Percentiles rank a stretch among this genome's conserved stretches.
These are phyloP conservation scores for Agonum fuliginosum DNA, from an alignment of 2,888 invertebrate genomes.

Conservation along the genomic window DNA sequence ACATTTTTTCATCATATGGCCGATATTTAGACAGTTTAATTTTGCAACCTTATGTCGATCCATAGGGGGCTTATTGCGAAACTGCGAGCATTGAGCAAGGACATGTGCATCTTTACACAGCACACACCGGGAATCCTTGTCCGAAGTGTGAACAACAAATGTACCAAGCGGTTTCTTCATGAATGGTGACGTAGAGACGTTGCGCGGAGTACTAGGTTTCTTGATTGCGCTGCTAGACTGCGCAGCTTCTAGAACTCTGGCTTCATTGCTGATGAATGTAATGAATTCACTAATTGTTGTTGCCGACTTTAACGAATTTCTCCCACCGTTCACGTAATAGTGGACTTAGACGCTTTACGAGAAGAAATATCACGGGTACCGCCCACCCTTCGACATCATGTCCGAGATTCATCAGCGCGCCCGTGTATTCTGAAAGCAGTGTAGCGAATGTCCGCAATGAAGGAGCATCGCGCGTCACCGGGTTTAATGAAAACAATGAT, in stretches of 20 bases:
- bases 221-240: background rate
- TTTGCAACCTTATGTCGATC: too few relatives aligned
- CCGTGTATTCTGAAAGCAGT: background rate
- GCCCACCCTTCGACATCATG: conserved; percentile 5
- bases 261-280: background rate
- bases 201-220: background rate
- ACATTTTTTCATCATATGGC: too few relatives aligned
- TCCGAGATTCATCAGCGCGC: background rate
- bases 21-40: too few relatives aligned
- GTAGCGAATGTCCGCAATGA: too few relatives aligned
- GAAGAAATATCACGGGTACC: background rate
- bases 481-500: too few relatives aligned
- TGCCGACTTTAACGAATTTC: background rate
- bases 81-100: too few relatives aligned
- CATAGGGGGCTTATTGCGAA: too few relatives aligned
- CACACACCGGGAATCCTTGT: background rate
- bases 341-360: background rate
- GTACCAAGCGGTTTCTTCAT: background rate
- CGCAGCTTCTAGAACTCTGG: background rate
- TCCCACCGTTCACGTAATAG: background rate
- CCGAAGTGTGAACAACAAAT: background rate
- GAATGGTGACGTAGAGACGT: too few relatives aligned
- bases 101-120: too few relatives aligned
- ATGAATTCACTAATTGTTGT: background rate
- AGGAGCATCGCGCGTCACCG: too few relatives aligned